These are phyloP conservation scores for Uloborus plumipes DNA, from an alignment of 2,888 invertebrate genomes.

Conservation along the genomic window DNA sequence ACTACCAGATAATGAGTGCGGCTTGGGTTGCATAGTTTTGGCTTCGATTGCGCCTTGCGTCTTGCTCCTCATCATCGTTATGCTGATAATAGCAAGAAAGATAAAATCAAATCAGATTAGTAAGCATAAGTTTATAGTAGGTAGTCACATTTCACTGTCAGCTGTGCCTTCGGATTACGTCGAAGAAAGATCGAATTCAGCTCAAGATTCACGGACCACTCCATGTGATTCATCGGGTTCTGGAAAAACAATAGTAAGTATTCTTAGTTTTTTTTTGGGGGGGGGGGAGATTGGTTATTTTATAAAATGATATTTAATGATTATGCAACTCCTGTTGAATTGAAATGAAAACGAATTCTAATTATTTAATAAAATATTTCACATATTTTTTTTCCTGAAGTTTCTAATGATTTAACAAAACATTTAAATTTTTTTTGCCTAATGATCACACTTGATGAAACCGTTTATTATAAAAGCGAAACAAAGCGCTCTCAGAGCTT, in stretches of 20 bases:
- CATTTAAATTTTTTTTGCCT: too few species aligned
- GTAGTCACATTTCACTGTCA: slow-evolving; percentile 66
- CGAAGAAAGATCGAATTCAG: slow-evolving; percentile 68
- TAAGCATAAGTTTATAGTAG: slow-evolving; percentile 35
- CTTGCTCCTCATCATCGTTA: slow-evolving; percentile 17
- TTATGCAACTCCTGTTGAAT: too few species aligned
- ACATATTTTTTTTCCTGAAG: too few species aligned
- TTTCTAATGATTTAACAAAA: too few species aligned
- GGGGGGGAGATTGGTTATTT: too few species aligned
- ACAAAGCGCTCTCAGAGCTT: too few species aligned
- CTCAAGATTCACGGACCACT: slow-evolving; percentile 37
- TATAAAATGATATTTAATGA: too few species aligned
- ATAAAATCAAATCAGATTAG: slow-evolving; percentile 1
- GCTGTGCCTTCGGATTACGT: slow-evolving; percentile 71
- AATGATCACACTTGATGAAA: too few species aligned
- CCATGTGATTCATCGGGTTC: slow-evolving; percentile 41
- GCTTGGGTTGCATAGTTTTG: slow-evolving; percentile 26
- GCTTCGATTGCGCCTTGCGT: slow-evolving; percentile 16
- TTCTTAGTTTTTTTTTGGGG: not conserved
- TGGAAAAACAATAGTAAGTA: slow-evolving; percentile 29
- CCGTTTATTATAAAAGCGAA: too few species aligned
- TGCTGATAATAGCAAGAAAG: slow-evolving; percentile 5
- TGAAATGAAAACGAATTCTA: too few species aligned
- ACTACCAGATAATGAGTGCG: slow-evolving; percentile 4
- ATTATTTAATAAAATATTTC: too few species aligned